These are phyloP conservation scores for Phrynocephalus guinanensis DNA, from an alignment of 2,797 vertebrate genomes.

Conservation along the genomic window DNA sequence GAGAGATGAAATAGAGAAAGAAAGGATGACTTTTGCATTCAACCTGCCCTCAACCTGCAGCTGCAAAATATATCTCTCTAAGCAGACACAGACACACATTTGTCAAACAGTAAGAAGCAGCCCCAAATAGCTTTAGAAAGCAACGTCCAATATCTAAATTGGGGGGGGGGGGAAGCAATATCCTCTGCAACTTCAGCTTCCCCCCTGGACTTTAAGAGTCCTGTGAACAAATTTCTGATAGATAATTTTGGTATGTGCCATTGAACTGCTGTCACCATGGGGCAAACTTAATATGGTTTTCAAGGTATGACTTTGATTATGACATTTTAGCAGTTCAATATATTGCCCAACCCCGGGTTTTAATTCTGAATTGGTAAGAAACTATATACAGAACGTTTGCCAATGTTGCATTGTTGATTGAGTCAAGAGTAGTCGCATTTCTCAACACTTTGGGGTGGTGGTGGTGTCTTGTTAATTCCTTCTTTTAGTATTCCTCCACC, in stretches of 20 bases:
- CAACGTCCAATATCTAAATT: not conserved
- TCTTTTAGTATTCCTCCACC: not conserved
- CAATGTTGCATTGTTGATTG: not conserved
- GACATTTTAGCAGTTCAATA: not conserved
- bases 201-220: not conserved
- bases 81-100: not conserved
- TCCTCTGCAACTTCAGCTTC: not conserved
- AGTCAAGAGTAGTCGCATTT: not conserved
- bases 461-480: not conserved
- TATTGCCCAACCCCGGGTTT: not conserved
- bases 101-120: not conserved
- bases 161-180: no score
- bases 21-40: not conserved
- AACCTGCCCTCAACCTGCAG: not conserved
- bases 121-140: not conserved
- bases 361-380: not conserved
- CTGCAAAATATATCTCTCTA: not conserved
- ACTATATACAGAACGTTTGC: not conserved
- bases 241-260: not conserved
- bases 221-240: not conserved
- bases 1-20: not conserved
- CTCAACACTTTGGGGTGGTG: not conserved
- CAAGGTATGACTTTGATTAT: not conserved
- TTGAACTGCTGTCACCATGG: no score
- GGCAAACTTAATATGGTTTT: no score